Percentiles rank a stretch among this genome's conserved stretches.
Evolutionary conservation across 2,113 vertebrate species (phyloP).

Genomic region (Nycticorax nycticorax): DNA sequence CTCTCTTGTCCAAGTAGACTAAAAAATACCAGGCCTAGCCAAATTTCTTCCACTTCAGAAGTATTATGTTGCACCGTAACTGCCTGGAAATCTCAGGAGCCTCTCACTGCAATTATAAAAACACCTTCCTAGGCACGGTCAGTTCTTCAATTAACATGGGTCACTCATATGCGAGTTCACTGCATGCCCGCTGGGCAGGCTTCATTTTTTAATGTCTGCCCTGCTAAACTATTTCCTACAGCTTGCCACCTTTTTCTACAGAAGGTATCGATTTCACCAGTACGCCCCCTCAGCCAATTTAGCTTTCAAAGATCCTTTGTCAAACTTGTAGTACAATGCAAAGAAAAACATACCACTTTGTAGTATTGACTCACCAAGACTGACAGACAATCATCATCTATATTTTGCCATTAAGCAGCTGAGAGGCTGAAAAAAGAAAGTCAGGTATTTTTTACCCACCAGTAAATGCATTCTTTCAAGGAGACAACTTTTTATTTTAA

Average conservation of each 20-base stretch:
- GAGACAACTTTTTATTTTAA: background rate
- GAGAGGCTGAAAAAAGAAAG: background rate
- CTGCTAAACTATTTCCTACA: background rate
- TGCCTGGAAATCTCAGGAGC: background rate
- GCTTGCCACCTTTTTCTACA: background rate
- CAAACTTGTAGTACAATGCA: background rate
- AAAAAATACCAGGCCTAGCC: background rate
- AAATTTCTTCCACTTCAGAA: background rate
- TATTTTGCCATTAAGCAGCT: background rate
- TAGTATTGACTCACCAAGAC: background rate
- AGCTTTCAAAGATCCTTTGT: constrained; percentile 1
- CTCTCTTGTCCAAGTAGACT: background rate
- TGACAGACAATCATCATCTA: background rate
- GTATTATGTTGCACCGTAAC: background rate
- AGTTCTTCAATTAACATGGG: background rate
- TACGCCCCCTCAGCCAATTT: background rate
- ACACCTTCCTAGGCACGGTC: background rate
- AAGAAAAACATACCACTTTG: background rate
- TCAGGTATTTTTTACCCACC: background rate
- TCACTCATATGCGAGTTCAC: background rate
- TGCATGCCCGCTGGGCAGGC: background rate
- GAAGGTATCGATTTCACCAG: background rate
- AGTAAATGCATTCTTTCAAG: background rate
- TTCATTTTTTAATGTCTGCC: background rate
- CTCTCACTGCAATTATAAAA: background rate